Evolutionary conservation across 2,888 invertebrate species (phyloP).

Genomic region (Apodemia zela): DNA sequence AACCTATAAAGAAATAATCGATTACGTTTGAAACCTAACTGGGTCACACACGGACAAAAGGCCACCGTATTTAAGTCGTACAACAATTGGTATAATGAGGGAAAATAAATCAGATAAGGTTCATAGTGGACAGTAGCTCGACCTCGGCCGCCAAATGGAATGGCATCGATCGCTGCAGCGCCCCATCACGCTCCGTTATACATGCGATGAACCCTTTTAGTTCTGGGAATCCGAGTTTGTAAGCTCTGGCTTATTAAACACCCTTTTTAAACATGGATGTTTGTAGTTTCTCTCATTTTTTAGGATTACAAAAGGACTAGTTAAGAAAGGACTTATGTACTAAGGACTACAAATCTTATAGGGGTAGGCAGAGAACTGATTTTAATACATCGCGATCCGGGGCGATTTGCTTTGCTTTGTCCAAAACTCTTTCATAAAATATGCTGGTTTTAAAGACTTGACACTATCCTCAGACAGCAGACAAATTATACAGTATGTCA

Average conservation of each 20-base stretch:
- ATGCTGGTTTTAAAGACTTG: too few species aligned
- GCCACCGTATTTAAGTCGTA: conserved; percentile 56
- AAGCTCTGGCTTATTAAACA: not conserved
- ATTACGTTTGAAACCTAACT: conserved; percentile 62
- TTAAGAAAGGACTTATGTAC: too few species aligned
- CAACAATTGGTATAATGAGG: conserved; percentile 44
- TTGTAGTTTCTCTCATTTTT: not conserved
- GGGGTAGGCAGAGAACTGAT: too few species aligned
- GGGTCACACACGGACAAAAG: conserved; percentile 70
- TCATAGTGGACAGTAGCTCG: conserved; percentile 69
- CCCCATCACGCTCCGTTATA: conserved; percentile 49
- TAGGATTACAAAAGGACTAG: not conserved
- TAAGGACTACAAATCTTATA: too few species aligned
- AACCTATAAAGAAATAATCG: conserved; percentile 55
- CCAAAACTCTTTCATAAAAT: too few species aligned
- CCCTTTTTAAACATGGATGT: not conserved
- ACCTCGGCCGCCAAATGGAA: conserved; percentile 76
- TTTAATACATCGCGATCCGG: too few species aligned
- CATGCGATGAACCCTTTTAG: conserved; percentile 50
- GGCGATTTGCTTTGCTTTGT: too few species aligned
- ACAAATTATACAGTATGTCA: too few species aligned
- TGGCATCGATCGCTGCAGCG: conserved; percentile 66
- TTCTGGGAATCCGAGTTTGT: conserved; percentile 28
- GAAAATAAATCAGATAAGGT: conserved; percentile 73
- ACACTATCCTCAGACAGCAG: too few species aligned